Evolutionary conservation across 2,888 invertebrate species (phyloP).

Genomic region (Stomorhina lunata): DNA sequence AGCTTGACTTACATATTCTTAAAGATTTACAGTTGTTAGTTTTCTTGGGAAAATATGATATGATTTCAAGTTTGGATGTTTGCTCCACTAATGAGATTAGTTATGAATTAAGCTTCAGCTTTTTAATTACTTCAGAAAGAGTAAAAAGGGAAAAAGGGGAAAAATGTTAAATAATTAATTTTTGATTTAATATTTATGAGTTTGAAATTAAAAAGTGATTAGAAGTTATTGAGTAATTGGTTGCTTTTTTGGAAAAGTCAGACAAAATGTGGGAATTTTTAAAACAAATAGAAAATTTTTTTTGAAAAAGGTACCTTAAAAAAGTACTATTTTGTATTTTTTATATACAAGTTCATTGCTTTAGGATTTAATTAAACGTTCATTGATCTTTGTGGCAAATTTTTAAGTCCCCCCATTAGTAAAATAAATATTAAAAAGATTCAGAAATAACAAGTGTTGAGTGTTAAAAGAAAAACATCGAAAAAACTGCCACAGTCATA

Average conservation of each 20-base stretch:
- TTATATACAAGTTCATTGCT: no score
- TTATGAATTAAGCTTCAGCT: background rate
- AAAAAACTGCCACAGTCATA: conserved; percentile 8
- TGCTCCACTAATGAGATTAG: background rate
- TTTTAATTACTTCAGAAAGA: no score
- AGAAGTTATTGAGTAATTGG: no score
- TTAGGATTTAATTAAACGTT: conserved; percentile 24
- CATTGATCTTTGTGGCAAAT: conserved; percentile 34
- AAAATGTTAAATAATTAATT: background rate
- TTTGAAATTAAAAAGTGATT: no score
- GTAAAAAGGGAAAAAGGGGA: background rate
- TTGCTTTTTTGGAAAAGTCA: no score
- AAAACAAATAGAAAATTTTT: no score
- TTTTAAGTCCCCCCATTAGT: conserved; percentile 27
- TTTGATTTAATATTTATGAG: background rate
- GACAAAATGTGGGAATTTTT: no score
- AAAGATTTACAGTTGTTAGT: conserved; percentile 1
- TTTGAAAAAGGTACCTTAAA: no score
- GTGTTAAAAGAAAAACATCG: background rate
- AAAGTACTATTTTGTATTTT: no score
- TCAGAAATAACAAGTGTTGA: conserved; percentile 35
- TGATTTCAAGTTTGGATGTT: background rate
- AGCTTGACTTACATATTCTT: conserved; percentile 10
- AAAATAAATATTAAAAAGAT: conserved; percentile 11
- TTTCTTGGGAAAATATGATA: background rate